These are phyloP conservation scores for Anableps anableps DNA, from an alignment of 2,797 vertebrate genomes.

Conservation along the genomic window DNA sequence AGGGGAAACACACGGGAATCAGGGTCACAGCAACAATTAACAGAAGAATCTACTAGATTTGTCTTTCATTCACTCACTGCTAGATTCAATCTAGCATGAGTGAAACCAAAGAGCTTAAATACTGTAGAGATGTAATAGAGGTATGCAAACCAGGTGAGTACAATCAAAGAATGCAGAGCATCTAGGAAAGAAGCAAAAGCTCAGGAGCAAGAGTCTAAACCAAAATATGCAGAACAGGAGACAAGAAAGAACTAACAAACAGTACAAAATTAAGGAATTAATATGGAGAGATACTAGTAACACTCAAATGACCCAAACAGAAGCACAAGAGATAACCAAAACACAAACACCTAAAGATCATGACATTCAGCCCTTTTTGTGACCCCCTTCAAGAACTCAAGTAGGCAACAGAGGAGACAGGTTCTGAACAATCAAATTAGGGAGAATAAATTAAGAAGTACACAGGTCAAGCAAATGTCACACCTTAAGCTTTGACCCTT, in stretches of 20 bases:
- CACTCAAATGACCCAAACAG: not conserved
- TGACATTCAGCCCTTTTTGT: slow-evolving; percentile 38
- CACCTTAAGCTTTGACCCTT: slow-evolving; percentile 38
- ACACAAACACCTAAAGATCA: not conserved
- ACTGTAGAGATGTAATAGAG: not conserved
- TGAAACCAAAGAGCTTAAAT: not conserved
- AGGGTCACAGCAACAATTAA: not conserved
- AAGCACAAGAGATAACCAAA: too few species aligned
- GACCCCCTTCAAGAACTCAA: slow-evolving; percentile 44
- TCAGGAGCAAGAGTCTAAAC: not conserved
- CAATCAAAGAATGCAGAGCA: not conserved
- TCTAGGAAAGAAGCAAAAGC: not conserved
- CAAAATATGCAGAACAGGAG: not conserved
- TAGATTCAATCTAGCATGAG: not conserved
- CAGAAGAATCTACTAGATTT: too few species aligned
- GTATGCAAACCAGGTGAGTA: not conserved
- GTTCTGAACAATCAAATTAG: slow-evolving; percentile 74
- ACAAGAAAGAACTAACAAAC: not conserved
- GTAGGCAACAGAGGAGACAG: slow-evolving; percentile 50
- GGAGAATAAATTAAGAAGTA: slow-evolving; percentile 61
- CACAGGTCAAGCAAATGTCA: slow-evolving; percentile 32
- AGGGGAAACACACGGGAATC: not conserved
- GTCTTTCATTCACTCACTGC: too few species aligned
- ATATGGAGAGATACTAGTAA: not conserved
- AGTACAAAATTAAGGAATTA: not conserved